Conservation (phyloP, 2,888 invertebrate species). For the Epirrita christyi region DNA sequence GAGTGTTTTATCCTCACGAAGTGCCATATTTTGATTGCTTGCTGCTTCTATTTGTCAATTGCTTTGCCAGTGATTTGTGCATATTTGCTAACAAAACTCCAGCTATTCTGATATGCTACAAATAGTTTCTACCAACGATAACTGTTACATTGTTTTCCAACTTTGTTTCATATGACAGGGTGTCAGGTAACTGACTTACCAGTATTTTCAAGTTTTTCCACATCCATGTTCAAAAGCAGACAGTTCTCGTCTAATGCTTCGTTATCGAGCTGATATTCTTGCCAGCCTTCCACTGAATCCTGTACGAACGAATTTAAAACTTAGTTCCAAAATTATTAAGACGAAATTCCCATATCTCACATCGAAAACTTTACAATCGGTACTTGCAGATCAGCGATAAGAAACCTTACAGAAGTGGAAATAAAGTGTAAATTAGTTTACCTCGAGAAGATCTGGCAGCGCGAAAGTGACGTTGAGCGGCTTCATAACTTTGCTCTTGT, state of each 20-base stretch:
- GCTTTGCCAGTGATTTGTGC: constrained; percentile 10
- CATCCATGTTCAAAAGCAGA: constrained; percentile 74
- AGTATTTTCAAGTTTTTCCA: constrained; percentile 66
- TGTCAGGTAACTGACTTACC: constrained; percentile 51
- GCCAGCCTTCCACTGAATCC: constrained; percentile 80
- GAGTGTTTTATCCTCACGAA: neutral
- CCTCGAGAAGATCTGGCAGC: constrained; percentile 92
- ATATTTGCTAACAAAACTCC: constrained; percentile 6
- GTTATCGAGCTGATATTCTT: constrained; percentile 72
- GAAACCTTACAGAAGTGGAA: too few relatives aligned
- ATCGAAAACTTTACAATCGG: too few relatives aligned
- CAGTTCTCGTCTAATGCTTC: constrained; percentile 78
- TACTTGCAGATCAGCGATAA: too few relatives aligned
- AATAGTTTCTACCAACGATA: neutral
- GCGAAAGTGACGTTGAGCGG: constrained; percentile 96
- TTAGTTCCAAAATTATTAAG: neutral
- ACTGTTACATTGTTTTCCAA: neutral
- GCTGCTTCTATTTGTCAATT: neutral
- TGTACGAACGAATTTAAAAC: constrained; percentile 34
- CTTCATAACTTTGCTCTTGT: constrained; percentile 92
- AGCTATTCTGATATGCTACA: constrained; percentile 1
- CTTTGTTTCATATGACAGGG: too few relatives aligned
- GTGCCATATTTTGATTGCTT: neutral
- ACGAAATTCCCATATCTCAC: too few relatives aligned
- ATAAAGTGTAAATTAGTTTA: constrained; percentile 53